These are phyloP conservation scores for Apogon talboti DNA, from an alignment of 2,797 vertebrate genomes.

Conservation along the genomic window DNA sequence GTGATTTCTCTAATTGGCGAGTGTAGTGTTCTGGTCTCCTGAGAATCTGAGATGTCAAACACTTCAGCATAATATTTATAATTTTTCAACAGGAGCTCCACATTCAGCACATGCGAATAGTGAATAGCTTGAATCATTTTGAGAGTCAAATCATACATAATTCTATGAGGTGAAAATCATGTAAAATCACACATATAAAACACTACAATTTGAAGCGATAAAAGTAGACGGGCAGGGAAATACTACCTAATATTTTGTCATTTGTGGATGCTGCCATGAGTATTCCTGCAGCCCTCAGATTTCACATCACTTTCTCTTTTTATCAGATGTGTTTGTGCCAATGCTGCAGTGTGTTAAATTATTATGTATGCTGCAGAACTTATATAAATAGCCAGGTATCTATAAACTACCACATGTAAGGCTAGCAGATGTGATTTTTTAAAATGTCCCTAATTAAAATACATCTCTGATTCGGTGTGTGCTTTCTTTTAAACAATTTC, in stretches of 20 bases:
- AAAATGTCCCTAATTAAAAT: constrained; percentile 4
- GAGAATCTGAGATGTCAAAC: constrained; percentile 41
- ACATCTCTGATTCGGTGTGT: not conserved
- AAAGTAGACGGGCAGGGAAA: constrained; percentile 5
- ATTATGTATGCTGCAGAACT: constrained; percentile 23
- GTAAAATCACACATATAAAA: constrained; percentile 5
- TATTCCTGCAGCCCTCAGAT: constrained; percentile 23
- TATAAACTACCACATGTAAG: constrained; percentile 7
- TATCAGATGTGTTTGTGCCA: constrained; percentile 33
- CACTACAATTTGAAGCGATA: constrained; percentile 27
- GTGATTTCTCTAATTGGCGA: constrained; percentile 37
- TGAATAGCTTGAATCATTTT: constrained; percentile 12
- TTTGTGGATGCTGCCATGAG: constrained; percentile 32
- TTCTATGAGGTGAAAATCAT: not conserved
- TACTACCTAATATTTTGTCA: constrained; percentile 2
- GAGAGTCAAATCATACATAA: constrained; percentile 8
- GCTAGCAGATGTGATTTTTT: constrained; percentile 1
- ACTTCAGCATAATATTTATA: constrained; percentile 25
- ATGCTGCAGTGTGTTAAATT: constrained; percentile 33
- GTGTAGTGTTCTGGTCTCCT: constrained; percentile 36
- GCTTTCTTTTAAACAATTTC: not conserved
- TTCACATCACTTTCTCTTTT: constrained; percentile 16
- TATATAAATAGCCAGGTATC: constrained; percentile 28
- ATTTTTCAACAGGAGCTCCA: constrained; percentile 15
- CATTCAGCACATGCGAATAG: constrained; percentile 15